These are phyloP conservation scores for Oryzias woworae DNA, from an alignment of 2,113 vertebrate species.

Conservation along the genomic window DNA sequence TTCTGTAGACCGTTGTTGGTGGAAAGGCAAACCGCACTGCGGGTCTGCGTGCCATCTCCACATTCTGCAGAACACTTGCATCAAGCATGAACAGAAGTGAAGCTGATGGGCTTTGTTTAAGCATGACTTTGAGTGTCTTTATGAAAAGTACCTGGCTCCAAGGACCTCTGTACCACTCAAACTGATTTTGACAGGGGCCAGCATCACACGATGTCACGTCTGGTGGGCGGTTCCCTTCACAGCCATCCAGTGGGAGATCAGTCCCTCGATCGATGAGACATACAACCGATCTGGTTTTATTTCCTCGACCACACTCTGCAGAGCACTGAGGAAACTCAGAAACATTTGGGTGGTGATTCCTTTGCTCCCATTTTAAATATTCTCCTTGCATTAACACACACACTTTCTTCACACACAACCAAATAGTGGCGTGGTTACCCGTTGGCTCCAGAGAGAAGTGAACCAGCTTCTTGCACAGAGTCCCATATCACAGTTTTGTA, in stretches of 20 bases:
- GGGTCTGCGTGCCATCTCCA: conserved; percentile 80
- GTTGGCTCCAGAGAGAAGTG: conserved; percentile 89
- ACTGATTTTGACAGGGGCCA: conserved; percentile 81
- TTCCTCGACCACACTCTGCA: conserved; percentile 83
- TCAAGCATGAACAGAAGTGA: conserved; percentile 5
- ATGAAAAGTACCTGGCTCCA: conserved; percentile 86
- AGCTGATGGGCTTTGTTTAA: neutral
- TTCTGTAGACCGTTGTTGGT: conserved; percentile 70
- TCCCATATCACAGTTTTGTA: conserved; percentile 95
- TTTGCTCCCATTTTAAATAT: neutral
- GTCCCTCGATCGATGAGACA: conserved; percentile 87
- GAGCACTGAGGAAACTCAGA: conserved; percentile 80
- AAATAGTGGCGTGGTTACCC: conserved; percentile 74
- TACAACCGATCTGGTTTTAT: conserved; percentile 80
- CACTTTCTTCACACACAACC: neutral
- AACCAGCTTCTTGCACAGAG: conserved; percentile 94
- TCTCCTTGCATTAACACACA: conserved; percentile 4
- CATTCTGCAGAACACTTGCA: conserved; percentile 85
- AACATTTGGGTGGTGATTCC: neutral
- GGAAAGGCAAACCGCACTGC: conserved; percentile 80
- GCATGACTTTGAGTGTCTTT: neutral
- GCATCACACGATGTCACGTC: conserved; percentile 79
- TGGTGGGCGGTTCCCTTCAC: conserved; percentile 81
- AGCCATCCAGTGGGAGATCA: conserved; percentile 88
- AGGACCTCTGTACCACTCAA: conserved; percentile 89